Evolutionary conservation across 2,113 vertebrate species (phyloP), one percentile per base, ranked within the genome.

Genomic region (Mesocricetus auratus): DNA sequence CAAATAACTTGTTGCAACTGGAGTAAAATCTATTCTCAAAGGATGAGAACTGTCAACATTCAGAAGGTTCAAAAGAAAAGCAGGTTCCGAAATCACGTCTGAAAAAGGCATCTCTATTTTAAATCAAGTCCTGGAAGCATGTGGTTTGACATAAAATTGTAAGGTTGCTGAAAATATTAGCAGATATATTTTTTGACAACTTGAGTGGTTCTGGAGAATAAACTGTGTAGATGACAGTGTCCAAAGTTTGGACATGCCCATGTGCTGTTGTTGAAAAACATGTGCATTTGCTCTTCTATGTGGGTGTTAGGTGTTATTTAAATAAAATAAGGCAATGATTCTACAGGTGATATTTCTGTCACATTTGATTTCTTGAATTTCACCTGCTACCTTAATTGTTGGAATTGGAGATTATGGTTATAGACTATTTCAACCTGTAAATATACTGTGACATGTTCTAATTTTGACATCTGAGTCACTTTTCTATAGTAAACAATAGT

Each of bases 21-120:
- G 60, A 81, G 78, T 74, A 62, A 89, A 92, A 71, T 93, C 79
- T 94, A 3, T 87, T 60, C 79, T 94, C 88, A 71, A 36, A 82
- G 17, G 60, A 79, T 90, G 58, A 94, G n/a, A 26, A 39, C 22
- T 53, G 79, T 90, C 64, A 93, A 12, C 47, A 58, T n/a, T 82
- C 56, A 85, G 79, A 93, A 58, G 29, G 12, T 82, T 94, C 47
- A 36, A 77, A 75, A 69, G 66, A 92, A 64, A 9, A 39, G 26
- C 89, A 45, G 85, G 58, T 77, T 96, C n/a, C 45, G 58, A 78
- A 74, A 33, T 7, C 64, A 42, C 71, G 73, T 92, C 58, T 66
- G 16, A 10, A 62, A 79, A 83, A 50, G 17, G 62, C 56, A 53
- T 56, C 31, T 26, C 86, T 71, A 16, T 50, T 85, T 39, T 56